Conservation (phyloP, 1,140 invertebrate genomes). For the Coenobita brevimanus region DNA sequence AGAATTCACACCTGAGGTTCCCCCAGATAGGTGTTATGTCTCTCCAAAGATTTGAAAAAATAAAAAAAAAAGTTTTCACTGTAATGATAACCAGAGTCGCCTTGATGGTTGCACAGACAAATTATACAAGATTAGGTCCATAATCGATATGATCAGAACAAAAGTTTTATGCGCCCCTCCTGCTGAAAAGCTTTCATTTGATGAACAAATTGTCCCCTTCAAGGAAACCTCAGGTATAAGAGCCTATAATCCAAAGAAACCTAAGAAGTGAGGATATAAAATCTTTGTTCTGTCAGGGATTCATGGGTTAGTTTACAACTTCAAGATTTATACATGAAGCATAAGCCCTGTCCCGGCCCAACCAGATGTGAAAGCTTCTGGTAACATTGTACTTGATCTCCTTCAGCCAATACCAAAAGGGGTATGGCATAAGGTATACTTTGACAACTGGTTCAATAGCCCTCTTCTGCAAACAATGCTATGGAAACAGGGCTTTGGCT, state of each 20-base stretch:
- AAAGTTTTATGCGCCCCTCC: too few species aligned
- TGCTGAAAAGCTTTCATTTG: slow-evolving; percentile 36
- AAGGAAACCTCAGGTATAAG: slow-evolving; percentile 67
- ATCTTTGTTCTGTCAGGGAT: slow-evolving; percentile 62
- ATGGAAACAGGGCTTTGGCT: too few species aligned
- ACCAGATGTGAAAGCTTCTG: slow-evolving; percentile 63
- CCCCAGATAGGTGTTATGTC: slow-evolving; percentile 33
- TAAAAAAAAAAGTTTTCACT: slow-evolving; percentile 44
- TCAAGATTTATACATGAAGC: slow-evolving; percentile 68
- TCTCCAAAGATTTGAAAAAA: too few species aligned
- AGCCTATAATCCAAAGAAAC: slow-evolving; percentile 59
- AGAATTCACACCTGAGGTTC: slow-evolving; percentile 31
- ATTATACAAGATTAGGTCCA: too few species aligned
- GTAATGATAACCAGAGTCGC: too few species aligned
- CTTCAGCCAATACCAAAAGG: too few species aligned
- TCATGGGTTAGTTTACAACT: too few species aligned
- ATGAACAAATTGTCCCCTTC: slow-evolving; percentile 69
- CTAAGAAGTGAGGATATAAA: slow-evolving; percentile 69
- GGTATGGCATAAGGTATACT: too few species aligned
- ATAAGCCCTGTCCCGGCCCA: slow-evolving; percentile 38
- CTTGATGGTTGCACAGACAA: too few species aligned
- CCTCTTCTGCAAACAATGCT: too few species aligned
- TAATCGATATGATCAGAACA: not conserved
- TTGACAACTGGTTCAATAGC: too few species aligned
- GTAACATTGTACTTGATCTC: slow-evolving; percentile 64